Conservation (phyloP, 2,888 invertebrate species). For the Leptinotarsa juncta region DNA sequence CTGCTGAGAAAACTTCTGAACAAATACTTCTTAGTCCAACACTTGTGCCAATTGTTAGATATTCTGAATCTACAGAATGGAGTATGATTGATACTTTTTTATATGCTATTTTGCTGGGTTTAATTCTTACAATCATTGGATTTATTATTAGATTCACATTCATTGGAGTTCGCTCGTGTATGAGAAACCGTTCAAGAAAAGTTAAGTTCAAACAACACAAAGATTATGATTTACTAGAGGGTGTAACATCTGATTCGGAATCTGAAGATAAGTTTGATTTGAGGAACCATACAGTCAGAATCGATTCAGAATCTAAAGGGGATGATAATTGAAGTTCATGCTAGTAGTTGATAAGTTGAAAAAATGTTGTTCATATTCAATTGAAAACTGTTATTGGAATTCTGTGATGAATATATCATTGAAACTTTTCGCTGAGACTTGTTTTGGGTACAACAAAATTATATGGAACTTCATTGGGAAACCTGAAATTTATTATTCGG, state of each 20-base stretch:
- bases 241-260: slow-evolving; percentile 51
- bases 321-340: neutral
- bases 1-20: slow-evolving; percentile 32
- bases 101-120: slow-evolving; percentile 42
- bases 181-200: slow-evolving; percentile 36
- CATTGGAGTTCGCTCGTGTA: slow-evolving; percentile 32
- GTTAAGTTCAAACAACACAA: slow-evolving; percentile 31
- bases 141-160: slow-evolving; percentile 39
- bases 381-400: too few relatives aligned
- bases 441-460: too few relatives aligned
- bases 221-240: slow-evolving; percentile 48
- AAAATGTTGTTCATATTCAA: too few relatives aligned
- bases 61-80: slow-evolving; percentile 55
- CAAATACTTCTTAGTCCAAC: slow-evolving; percentile 38
- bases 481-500: too few relatives aligned
- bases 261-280: slow-evolving; percentile 58
- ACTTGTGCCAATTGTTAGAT: slow-evolving; percentile 46
- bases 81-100: slow-evolving; percentile 55
- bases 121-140: slow-evolving; percentile 40
- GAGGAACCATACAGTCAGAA: slow-evolving; percentile 36
- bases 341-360: neutral
- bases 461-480: too few relatives aligned
- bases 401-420: too few relatives aligned
- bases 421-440: too few relatives aligned
- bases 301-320: neutral